Evolutionary conservation across 2,888 invertebrate species (phyloP).

Genomic region (Platycheirus rosarum): DNA sequence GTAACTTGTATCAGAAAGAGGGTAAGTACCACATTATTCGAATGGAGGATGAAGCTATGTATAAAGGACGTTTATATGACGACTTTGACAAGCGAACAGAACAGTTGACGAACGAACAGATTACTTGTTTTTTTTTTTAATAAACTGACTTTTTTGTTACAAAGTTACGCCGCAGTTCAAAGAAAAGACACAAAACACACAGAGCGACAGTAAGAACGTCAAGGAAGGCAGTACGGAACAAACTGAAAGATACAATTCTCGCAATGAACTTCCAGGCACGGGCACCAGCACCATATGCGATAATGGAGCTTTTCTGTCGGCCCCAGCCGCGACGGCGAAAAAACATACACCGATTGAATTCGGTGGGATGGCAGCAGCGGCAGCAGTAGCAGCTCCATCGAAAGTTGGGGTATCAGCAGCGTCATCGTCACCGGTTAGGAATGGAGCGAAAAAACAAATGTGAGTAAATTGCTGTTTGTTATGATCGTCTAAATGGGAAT

Average conservation of each 20-base stretch:
- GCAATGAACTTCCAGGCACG: slow-evolving; percentile 48
- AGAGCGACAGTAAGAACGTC: slow-evolving; percentile 32
- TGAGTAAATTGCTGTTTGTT: slow-evolving; percentile 50
- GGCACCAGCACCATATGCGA: slow-evolving; percentile 54
- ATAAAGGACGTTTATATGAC: slow-evolving; percentile 12
- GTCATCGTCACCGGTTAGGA: slow-evolving; percentile 24
- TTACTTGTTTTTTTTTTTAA: slow-evolving; percentile 26
- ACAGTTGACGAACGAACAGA: slow-evolving; percentile 36
- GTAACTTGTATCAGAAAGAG: slow-evolving; percentile 60
- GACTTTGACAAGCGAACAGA: not conserved
- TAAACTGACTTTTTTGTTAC: no score
- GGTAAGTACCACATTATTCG: slow-evolving; percentile 51
- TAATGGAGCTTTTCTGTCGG: slow-evolving; percentile 58
- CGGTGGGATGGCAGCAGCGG: slow-evolving; percentile 19
- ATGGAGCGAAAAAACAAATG: slow-evolving; percentile 47
- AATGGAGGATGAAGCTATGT: slow-evolving; percentile 10
- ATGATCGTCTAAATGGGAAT: no score
- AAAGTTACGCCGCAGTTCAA: no score
- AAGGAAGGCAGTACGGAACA: slow-evolving; percentile 63
- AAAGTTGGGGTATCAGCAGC: no score
- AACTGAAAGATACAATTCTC: slow-evolving; percentile 57
- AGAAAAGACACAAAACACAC: no score
- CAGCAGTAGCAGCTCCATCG: slow-evolving; percentile 25
- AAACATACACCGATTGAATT: slow-evolving; percentile 41
- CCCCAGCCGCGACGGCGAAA: slow-evolving; percentile 30